Evolutionary conservation across 1,140 invertebrate species (phyloP).

Genomic region (Sinella curviseta): DNA sequence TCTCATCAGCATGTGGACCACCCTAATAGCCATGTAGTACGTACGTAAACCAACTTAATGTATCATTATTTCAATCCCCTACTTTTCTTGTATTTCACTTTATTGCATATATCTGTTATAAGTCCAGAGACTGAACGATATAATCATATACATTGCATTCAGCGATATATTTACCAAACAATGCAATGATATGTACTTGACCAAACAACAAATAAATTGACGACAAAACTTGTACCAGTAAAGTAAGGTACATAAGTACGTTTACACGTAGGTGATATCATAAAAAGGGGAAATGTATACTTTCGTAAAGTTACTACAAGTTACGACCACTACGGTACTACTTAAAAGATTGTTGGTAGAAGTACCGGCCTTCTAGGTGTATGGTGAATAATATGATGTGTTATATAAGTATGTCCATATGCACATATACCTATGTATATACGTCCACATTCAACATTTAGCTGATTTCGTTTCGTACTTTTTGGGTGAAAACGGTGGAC

Average conservation of each 20-base stretch:
- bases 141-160: neutral
- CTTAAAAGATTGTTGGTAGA: no score
- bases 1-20: neutral
- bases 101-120: neutral
- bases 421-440: no score
- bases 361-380: no score
- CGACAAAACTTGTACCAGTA: no score
- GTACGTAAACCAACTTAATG: neutral
- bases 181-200: neutral
- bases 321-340: neutral
- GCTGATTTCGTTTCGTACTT: neutral
- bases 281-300: neutral
- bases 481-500: neutral
- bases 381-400: no score
- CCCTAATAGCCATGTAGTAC: constrained; percentile 1
- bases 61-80: constrained; percentile 8
- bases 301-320: no score
- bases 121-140: neutral
- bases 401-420: no score
- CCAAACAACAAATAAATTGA: neutral
- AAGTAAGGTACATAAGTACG: no score
- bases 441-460: no score
- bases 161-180: neutral
- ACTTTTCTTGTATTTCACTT: no score
- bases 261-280: neutral